Percentiles rank a stretch among this genome's conserved stretches.
These are phyloP conservation scores for Mya arenaria DNA, from an alignment of 1,140 invertebrate species.

Conservation along the genomic window DNA sequence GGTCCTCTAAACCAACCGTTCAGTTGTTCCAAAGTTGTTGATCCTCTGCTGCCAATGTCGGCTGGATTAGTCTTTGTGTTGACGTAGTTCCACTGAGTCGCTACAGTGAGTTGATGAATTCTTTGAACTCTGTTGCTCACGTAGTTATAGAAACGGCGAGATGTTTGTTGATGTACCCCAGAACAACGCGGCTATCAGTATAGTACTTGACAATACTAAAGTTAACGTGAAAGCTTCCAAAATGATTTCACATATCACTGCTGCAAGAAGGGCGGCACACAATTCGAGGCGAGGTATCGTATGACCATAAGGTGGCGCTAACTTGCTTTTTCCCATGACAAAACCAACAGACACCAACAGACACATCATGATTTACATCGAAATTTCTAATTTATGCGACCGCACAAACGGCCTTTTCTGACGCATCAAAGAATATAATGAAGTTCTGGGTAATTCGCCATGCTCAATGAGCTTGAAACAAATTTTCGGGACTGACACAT, in stretches of 20 bases:
- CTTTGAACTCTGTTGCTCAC: slow-evolving; percentile 41
- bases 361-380: neutral
- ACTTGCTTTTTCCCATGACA: slow-evolving; percentile 28
- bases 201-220: slow-evolving; percentile 15
- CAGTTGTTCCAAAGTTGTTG: neutral
- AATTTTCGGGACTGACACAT: neutral
- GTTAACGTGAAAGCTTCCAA: neutral
- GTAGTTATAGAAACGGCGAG: slow-evolving; percentile 45
- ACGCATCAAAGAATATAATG: slow-evolving; percentile 61
- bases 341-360: slow-evolving; percentile 13
- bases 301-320: slow-evolving; percentile 21
- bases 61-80: slow-evolving; percentile 49
- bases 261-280: slow-evolving; percentile 46
- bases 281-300: slow-evolving; percentile 46
- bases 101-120: neutral
- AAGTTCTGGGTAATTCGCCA: too few relatives aligned
- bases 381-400: slow-evolving; percentile 35
- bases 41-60: slow-evolving; percentile 34
- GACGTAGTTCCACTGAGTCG: slow-evolving; percentile 51
- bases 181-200: slow-evolving; percentile 28
- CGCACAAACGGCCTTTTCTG: slow-evolving; percentile 50
- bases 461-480: neutral
- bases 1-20: neutral
- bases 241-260: slow-evolving; percentile 21
- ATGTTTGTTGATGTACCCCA: slow-evolving; percentile 43